phyloP scores from a whole-genome alignment of 2,113 vertebrate species.

The Otolemur garnettii region DNA sequence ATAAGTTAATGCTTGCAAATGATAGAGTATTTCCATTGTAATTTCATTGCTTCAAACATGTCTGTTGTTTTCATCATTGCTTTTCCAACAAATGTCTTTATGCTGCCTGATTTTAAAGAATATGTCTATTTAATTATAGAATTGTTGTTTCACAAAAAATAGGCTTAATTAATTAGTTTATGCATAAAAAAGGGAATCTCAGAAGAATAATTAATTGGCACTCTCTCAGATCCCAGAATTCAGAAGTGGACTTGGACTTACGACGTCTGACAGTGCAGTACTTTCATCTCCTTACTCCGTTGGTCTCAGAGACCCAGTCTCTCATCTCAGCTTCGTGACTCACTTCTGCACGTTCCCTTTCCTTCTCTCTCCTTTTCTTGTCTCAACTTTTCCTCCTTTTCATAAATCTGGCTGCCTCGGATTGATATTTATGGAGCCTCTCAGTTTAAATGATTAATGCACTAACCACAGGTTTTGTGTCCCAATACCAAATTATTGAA shows the following conservation, averaged over 20 bases:
- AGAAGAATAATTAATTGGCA: neutral
- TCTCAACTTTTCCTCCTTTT: neutral
- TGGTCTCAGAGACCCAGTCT: neutral
- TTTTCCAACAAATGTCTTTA: constrained; percentile 40
- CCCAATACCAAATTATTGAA: neutral
- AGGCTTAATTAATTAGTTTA: neutral
- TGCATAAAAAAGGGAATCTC: neutral
- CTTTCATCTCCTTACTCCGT: rapidly evolving
- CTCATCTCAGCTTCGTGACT: neutral
- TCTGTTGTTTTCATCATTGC: constrained; percentile 24
- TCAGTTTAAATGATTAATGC: neutral
- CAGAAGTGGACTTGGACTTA: neutral
- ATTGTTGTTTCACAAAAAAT: neutral
- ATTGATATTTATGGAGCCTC: neutral
- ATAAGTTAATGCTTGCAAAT: neutral
- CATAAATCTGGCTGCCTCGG: neutral
- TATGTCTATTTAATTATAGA: neutral
- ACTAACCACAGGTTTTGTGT: neutral
- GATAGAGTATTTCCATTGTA: constrained; percentile 35
- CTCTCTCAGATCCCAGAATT: neutral
- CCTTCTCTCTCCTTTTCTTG: neutral
- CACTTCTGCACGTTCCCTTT: neutral
- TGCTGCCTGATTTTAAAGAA: neutral
- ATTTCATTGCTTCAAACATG: constrained; percentile 65
- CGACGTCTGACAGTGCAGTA: rapidly evolving